Percentiles rank a stretch among this genome's conserved stretches.
These are phyloP conservation scores for Brachionus sp. DNA, from an alignment of 1,140 invertebrate genomes.

Conservation along the genomic window DNA sequence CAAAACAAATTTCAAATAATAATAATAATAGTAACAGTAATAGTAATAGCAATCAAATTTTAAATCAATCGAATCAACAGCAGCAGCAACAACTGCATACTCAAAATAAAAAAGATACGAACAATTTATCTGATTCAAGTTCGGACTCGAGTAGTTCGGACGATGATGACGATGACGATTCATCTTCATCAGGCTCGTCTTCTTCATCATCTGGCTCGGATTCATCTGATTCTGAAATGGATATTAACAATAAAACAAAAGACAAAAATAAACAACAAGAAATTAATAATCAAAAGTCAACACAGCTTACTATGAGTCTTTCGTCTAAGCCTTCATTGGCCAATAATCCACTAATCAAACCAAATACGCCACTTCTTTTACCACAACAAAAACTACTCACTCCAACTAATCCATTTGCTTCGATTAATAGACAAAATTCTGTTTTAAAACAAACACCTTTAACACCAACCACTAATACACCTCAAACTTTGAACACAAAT, in stretches of 20 bases:
- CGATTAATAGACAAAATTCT: neutral
- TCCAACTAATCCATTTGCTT: slow-evolving; percentile 3
- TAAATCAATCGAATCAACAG: neutral
- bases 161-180: slow-evolving; percentile 30
- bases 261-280: neutral
- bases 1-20: neutral
- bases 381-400: slow-evolving; percentile 8
- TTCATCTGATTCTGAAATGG: neutral
- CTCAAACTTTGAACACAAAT: neutral
- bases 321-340: neutral
- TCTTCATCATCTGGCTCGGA: neutral
- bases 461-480: neutral
- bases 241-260: neutral
- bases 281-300: neutral
- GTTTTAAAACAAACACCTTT: neutral
- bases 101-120: slow-evolving; percentile 5
- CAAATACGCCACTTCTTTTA: slow-evolving; percentile 17
- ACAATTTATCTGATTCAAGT: slow-evolving; percentile 41
- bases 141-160: slow-evolving; percentile 42
- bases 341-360: slow-evolving; percentile 15
- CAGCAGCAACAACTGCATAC: neutral
- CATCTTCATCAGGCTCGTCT: slow-evolving; percentile 17
- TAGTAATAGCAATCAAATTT: neutral
- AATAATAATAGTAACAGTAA: neutral
- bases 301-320: neutral